Base-by-base conservation (phyloP, 37 sponge, comb jelly and placozoan genomes). In the Hormiphora californensis region DNA sequence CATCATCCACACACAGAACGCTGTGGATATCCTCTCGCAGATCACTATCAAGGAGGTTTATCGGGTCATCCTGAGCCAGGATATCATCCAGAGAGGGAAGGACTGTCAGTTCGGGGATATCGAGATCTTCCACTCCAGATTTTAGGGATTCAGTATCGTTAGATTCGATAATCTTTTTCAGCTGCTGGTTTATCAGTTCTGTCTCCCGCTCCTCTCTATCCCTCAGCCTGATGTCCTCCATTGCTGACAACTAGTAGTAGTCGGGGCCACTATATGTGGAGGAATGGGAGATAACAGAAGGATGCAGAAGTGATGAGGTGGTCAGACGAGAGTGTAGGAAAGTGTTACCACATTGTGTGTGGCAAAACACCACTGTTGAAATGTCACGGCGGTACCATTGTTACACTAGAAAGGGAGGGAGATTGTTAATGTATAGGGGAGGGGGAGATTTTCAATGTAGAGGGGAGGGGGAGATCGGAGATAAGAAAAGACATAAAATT, bases 101-200 rank as follows among this genome's bases (percentile, higher is more conserved):
- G 9, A 73, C 46, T 32, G 32, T 7, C 4, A 73, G n/a, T 73
- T 73, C 81, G 23, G 81, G 81, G 1, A 73, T 73, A 40, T 73
- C 81, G 43, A 73, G 43, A 27, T 73, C 81, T 41, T 73, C 81
- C 21, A 73, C 25, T 41, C 81, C 81, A 40, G 81, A 73, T 22
- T 73, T 73, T 39, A 73, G 81, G 25, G 81, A 73, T 73, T 73
- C 81, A 11, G 81, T 73, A 28, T 73, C 81, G 43, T 73, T 39
- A 11, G 9, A 22, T 0, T 73, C 81, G n/a, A 73, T 36, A 40
- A 73, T 73, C 44, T 73, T 73, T 33, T 73, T 73, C 43, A 73
- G 46, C 25, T 73, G 81, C 81, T 73, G 81, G 23, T 73, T 73
- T 8, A 73, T 73, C 22, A 73, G 21, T 17, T 73, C 81, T 36